These are phyloP conservation scores for Phainopepla nitens DNA, from an alignment of 2,113 vertebrate genomes.

Conservation along the genomic window DNA sequence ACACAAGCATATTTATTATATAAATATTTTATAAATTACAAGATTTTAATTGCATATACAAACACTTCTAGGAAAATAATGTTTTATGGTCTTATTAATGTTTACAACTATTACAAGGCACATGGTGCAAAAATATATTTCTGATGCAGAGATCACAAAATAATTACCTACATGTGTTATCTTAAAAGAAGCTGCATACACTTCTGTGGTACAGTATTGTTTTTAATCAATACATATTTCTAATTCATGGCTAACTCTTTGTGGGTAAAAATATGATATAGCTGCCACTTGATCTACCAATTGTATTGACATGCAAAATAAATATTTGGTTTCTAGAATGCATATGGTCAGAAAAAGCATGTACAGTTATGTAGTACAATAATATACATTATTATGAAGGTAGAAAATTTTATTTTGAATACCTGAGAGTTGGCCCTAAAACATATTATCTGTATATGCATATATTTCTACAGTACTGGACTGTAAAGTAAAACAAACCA, in stretches of 20 bases:
- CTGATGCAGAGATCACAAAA: conserved; percentile 90
- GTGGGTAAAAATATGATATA: conserved; percentile 35
- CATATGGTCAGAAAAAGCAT: background rate
- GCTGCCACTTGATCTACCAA: conserved; percentile 53
- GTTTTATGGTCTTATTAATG: conserved; percentile 47
- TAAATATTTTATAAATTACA: conserved; percentile 69
- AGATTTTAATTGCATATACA: conserved; percentile 59
- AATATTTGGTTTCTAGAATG: conserved; percentile 36
- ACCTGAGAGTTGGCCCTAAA: conserved; percentile 59
- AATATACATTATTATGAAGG: background rate
- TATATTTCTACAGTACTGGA: background rate
- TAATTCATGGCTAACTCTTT: background rate
- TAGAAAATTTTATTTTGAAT: conserved; percentile 3
- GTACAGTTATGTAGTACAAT: background rate
- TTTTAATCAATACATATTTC: conserved; percentile 1
- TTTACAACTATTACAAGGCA: conserved; percentile 75
- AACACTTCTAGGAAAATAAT: conserved; percentile 62
- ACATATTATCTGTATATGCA: background rate
- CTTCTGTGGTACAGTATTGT: conserved; percentile 23
- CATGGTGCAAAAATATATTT: conserved; percentile 91
- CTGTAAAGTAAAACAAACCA: background rate
- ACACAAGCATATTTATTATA: conserved; percentile 70
- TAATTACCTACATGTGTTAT: conserved; percentile 55
- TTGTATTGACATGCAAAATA: conserved; percentile 22
- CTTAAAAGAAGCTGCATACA: conserved; percentile 52